A percentile compares a stretch with the other conserved stretches of the same genome.
Evolutionary conservation across 2,797 vertebrate species (phyloP).

Genomic region (Rhabdophis nuchalis): DNA sequence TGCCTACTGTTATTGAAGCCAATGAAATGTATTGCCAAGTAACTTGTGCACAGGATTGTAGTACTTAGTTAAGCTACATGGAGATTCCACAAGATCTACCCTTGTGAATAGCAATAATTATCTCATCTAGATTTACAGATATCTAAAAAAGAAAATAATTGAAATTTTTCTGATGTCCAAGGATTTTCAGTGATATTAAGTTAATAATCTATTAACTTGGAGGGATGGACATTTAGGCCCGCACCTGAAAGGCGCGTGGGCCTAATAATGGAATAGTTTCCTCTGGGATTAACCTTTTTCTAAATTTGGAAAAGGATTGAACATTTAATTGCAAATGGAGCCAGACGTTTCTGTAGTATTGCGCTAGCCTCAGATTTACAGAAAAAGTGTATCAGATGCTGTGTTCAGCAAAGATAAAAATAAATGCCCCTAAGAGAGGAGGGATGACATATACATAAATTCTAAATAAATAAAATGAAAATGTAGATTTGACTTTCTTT

Average conservation of each 20-base stretch:
- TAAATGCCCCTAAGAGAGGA: background rate
- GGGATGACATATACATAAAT: background rate
- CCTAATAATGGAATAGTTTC: background rate
- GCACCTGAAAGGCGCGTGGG: background rate
- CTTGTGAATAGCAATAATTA: background rate
- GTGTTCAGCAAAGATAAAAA: background rate
- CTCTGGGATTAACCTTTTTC: background rate
- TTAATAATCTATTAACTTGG: background rate
- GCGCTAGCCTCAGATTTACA: background rate
- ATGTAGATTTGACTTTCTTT: conserved; percentile 1
- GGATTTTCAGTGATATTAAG: background rate
- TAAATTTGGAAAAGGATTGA: background rate
- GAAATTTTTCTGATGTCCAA: background rate
- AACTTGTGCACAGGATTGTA: background rate
- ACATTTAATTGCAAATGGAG: background rate
- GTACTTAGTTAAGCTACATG: background rate
- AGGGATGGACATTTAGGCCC: background rate
- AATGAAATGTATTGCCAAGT: background rate
- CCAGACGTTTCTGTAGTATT: background rate
- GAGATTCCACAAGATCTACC: background rate
- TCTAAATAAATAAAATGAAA: background rate
- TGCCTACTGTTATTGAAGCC: background rate
- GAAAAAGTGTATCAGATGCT: background rate
- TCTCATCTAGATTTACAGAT: background rate
- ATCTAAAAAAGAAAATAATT: background rate